Conservation (phyloP, 2,888 invertebrate species). For the Octodonta nipae region DNA sequence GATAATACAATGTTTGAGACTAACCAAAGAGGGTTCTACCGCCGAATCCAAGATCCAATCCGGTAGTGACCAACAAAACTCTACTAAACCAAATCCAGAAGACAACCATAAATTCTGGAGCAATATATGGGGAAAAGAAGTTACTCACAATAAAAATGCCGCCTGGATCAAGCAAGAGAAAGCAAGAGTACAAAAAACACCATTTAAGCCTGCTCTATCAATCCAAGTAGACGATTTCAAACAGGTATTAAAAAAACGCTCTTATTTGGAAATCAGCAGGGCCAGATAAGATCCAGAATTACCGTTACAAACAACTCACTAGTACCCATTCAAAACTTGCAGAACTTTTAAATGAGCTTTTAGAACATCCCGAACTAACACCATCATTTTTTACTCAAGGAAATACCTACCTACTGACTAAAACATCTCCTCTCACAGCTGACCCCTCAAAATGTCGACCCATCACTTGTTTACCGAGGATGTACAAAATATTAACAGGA, state of each 20-base stretch:
- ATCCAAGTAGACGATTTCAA: too few species aligned
- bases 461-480: neutral
- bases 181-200: neutral
- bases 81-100: neutral
- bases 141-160: conserved; percentile 1
- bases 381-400: neutral
- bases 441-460: conserved; percentile 2
- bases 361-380: neutral
- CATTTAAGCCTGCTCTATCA: too few species aligned
- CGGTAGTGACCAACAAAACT: neutral
- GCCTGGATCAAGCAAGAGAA: conserved; percentile 1
- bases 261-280: neutral
- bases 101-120: conserved; percentile 1
- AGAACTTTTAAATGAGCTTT: neutral
- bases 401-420: neutral
- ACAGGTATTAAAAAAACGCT: too few species aligned
- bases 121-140: neutral
- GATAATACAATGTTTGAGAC: neutral
- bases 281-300: neutral
- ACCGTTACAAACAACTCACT: neutral
- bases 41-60: neutral
- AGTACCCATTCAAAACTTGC: neutral
- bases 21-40: neutral
- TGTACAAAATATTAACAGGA: neutral
- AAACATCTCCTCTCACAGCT: neutral